A percentile compares a stretch with the other conserved stretches of the same genome.
These are phyloP conservation scores for Pterostichus niger DNA, from an alignment of 2,888 invertebrate genomes.

Conservation along the genomic window DNA sequence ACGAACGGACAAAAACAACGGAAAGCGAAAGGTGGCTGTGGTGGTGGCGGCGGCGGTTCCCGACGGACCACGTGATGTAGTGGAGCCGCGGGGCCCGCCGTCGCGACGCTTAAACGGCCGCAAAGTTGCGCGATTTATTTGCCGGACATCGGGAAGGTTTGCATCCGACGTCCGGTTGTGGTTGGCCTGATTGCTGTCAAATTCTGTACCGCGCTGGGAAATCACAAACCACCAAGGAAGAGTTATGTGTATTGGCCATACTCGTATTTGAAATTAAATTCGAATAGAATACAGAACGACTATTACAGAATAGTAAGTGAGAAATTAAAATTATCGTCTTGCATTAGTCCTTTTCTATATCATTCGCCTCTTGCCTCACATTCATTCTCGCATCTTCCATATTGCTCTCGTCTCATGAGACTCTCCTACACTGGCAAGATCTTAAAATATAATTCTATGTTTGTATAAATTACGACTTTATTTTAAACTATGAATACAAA, in stretches of 20 bases:
- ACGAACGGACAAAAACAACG: slow-evolving; percentile 34
- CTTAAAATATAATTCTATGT: no score
- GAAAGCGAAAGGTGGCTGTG: slow-evolving; percentile 17
- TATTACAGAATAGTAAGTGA: no score
- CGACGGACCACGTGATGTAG: slow-evolving; percentile 73
- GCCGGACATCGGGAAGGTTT: slow-evolving; percentile 42
- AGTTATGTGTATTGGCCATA: not conserved
- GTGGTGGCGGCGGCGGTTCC: slow-evolving; percentile 68
- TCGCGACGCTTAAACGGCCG: slow-evolving; percentile 61
- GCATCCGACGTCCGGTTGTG: slow-evolving; percentile 17
- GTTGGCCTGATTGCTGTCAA: slow-evolving; percentile 3
- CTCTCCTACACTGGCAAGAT: no score
- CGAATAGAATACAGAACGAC: no score
- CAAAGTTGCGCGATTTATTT: slow-evolving; percentile 61
- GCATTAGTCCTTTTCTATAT: no score
- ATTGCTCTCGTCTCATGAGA: no score
- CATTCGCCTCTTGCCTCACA: no score
- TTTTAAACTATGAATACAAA: no score
- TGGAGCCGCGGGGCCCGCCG: slow-evolving; percentile 73
- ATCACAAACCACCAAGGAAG: not conserved
- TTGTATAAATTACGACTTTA: no score
- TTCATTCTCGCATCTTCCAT: no score
- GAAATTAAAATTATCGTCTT: no score
- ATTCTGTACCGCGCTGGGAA: slow-evolving; percentile 7
- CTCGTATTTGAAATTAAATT: no score